phyloP scores from a whole-genome alignment of 2,113 vertebrate species.

The Lates calcarifer region DNA sequence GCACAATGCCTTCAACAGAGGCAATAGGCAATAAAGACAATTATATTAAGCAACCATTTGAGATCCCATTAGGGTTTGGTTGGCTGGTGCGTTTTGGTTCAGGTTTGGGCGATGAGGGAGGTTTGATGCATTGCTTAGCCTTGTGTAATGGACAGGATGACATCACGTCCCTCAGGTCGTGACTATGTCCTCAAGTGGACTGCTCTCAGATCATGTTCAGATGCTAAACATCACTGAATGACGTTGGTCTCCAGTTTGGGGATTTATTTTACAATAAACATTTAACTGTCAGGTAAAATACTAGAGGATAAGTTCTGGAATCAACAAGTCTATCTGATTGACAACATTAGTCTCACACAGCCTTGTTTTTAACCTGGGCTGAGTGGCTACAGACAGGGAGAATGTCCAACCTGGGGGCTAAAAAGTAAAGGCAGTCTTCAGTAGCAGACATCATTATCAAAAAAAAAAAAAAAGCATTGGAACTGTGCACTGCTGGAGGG shows the following conservation, averaged over 20 bases:
- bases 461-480: slow-evolving; percentile 12
- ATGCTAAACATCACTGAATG: slow-evolving; percentile 20
- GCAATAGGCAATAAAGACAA: slow-evolving; percentile 73
- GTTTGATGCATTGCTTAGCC: slow-evolving; percentile 54
- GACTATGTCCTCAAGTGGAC: slow-evolving; percentile 42
- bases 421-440: slow-evolving; percentile 29
- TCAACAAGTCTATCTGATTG: not conserved
- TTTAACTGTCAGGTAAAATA: not conserved
- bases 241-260: not conserved
- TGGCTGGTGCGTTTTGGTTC: slow-evolving; percentile 48
- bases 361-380: not conserved
- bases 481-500: slow-evolving; percentile 24
- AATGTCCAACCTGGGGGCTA: not conserved
- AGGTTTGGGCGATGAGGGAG: slow-evolving; percentile 28
- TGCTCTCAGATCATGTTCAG: slow-evolving; percentile 8
- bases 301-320: not conserved
- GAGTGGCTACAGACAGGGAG: not conserved
- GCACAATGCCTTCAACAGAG: slow-evolving; percentile 32
- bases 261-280: not conserved
- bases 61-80: slow-evolving; percentile 68
- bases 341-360: not conserved
- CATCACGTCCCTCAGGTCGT: slow-evolving; percentile 43
- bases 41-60: slow-evolving; percentile 75
- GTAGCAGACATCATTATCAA: slow-evolving; percentile 33
- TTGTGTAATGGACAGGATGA: slow-evolving; percentile 47